phyloP scores from a whole-genome alignment of 1,140 invertebrate genomes.

The Agrypnia vestita region DNA sequence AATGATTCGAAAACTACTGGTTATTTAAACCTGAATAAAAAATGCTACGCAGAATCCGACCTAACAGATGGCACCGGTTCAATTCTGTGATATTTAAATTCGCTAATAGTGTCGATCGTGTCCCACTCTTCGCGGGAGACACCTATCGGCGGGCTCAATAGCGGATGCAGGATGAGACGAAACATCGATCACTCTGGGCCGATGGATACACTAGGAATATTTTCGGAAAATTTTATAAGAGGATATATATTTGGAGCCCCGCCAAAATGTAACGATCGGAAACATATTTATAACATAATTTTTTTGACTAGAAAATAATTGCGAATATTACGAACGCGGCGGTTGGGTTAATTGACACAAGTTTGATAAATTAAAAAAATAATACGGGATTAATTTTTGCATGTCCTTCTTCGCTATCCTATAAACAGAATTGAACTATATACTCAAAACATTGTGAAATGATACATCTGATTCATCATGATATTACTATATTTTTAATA shows the following conservation, averaged over 20 bases:
- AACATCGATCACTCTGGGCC: conserved; percentile 21
- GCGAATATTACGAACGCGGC: too few species aligned
- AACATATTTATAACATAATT: conserved; percentile 21
- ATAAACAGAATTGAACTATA: background rate
- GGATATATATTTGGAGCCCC: conserved; percentile 12
- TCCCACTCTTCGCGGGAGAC: conserved; percentile 46
- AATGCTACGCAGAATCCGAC: conserved; percentile 22
- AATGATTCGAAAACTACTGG: conserved; percentile 2
- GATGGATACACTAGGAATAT: conserved; percentile 1
- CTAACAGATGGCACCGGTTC: conserved; percentile 56
- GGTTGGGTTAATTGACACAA: too few species aligned
- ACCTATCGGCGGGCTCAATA: conserved; percentile 24
- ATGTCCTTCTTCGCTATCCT: background rate
- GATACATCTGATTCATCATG: too few species aligned
- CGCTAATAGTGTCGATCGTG: conserved; percentile 58
- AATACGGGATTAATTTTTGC: background rate
- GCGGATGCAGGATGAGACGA: background rate
- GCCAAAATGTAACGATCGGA: conserved; percentile 12
- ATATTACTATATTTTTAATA: too few species aligned
- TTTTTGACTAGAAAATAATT: background rate
- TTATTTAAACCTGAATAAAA: conserved; percentile 22
- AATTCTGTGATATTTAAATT: conserved; percentile 59
- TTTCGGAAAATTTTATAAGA: conserved; percentile 34
- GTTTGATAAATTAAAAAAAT: too few species aligned
- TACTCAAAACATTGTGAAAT: too few species aligned